Evolutionary conservation across 1,140 invertebrate genomes (phyloP), one percentile per base, ranked within the genome.

Genomic region (Diachasma alloeum): DNA sequence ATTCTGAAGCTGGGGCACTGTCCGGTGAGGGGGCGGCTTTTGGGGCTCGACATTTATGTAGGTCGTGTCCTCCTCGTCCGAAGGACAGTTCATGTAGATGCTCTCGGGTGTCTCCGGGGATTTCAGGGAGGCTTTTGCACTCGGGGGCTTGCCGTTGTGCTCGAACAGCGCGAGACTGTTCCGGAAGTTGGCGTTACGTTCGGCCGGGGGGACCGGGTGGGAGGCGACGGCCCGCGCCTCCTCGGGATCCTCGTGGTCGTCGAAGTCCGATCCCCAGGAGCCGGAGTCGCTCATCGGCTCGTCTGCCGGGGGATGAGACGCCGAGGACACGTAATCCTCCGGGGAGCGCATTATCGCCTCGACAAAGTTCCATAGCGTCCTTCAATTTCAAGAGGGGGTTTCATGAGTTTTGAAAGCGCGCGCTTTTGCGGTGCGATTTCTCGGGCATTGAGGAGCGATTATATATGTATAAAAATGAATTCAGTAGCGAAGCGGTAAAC

Each of bases 201-300:
- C 74, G 13, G 67, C 39, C 70, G 19, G 11, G 48, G 1, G 31
- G 26, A 39, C 4, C 19, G 11, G 22, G 26, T 74, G 9, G 22
- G n/a, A 22, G 15, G 5, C 66, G 31, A 77, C 70, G 9, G 39
- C 39, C 13, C 39, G 10, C 4, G 39, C 4, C 39, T 42, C 39
- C 39, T 42, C 39, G 9, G 39, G 39, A 13, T 71, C 80, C 4
- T 86, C 86, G 10, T 82, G 83, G 48, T 87, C 87, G 0, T 87
- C 86, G n/a, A 88, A 89, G 5, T 88, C 88, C 0, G 87, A 87
- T 19, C 82, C 88, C 88, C 87, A 88, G 4, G 84, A 87, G 46
- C 81, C 83, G 9, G 73, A 82, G 68, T 88, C 87, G 74, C 84
- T 88, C 10, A 82, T 24, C 0, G 79, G 67, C 48, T 87, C 86